Percentiles rank a stretch among this genome's conserved stretches.
These are phyloP conservation scores for Ctenicera cuprea DNA, from an alignment of 2,888 invertebrate genomes.

Conservation along the genomic window DNA sequence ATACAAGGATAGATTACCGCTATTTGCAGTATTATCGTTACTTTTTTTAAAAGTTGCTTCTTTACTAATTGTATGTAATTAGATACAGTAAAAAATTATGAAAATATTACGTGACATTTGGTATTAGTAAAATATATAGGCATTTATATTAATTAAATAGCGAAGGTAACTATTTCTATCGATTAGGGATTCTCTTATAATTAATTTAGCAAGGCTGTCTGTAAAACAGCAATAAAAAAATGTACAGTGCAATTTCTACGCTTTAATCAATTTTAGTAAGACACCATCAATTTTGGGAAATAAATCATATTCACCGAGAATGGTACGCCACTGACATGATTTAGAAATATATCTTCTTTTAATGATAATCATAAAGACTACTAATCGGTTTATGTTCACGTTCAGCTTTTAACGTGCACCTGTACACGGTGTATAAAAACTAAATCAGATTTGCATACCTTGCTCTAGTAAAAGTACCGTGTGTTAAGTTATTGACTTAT, in stretches of 20 bases:
- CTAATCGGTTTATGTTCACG: background rate
- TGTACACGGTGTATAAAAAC: background rate
- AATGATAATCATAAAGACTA: background rate
- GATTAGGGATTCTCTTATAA: background rate
- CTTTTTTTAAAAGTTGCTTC: too few relatives aligned
- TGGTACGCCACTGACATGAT: background rate
- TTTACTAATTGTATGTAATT: too few relatives aligned
- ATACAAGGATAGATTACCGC: too few relatives aligned
- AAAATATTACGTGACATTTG: background rate
- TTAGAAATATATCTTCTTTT: background rate
- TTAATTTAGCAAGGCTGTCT: background rate
- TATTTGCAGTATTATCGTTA: too few relatives aligned
- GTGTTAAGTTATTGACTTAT: background rate
- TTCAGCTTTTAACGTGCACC: background rate
- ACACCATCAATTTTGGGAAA: too few relatives aligned
- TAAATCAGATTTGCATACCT: constrained; percentile 4
- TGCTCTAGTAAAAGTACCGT: background rate
- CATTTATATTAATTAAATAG: constrained; percentile 6
- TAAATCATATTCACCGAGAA: background rate
- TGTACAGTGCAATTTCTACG: too few relatives aligned
- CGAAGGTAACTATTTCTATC: background rate
- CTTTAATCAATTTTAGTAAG: too few relatives aligned
- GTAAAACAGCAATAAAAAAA: background rate
- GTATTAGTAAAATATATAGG: background rate
- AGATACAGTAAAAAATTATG: background rate